Base-by-base conservation (phyloP, 2,113 vertebrate species). In the Heterotis niloticus region DNA sequence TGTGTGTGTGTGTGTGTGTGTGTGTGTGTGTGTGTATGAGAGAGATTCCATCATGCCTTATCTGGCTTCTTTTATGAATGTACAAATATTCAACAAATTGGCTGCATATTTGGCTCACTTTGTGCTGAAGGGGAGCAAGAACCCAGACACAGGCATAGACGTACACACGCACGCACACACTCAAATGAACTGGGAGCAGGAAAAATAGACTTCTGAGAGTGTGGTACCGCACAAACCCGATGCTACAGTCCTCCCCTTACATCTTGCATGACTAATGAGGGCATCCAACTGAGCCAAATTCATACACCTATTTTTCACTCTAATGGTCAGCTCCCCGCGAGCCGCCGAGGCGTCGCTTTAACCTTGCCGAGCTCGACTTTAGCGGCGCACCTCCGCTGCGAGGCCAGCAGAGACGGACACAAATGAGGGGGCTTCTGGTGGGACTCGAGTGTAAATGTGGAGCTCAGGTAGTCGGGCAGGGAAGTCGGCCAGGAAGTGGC, bases 31-130 rank as follows among this genome's bases (percentile, higher is more conserved):
- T 14, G 29, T 62, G 16, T 7, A 62, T 29, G 29, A 54, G 24
- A 54, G 24, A 65, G 59, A 73, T 75, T 26, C 65, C 34, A 75
- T 66, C 56, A 64, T 44, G 44, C 9, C 54, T 59, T 5, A 60
- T 51, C 67, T 18, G n/a, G 9, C 29, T 13, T 59, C 28, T 60
- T 51, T 20, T 64, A 34, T 64, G 34, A 44, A 44, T 51, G 59
- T 64, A 18, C 56, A 62, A 79, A 79, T 79, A 71, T 72, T 72
- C 69, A 73, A 64, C 60, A 72, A 79, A 79, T 65, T 60, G 26
- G 59, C 68, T 57, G 12, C 12, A 57, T 52, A 17, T 16, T 26
- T 51, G 17, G 18, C 64, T 52, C 20, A 10, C 5, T 66, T 34
- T 24, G n/a, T 68, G 65, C 51, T 13, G 29, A 62, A 44, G 14